Evolutionary conservation across 2,797 vertebrate species (phyloP), one percentile per base, ranked within the genome.

Genomic region (Parotocinclus haroldoi): DNA sequence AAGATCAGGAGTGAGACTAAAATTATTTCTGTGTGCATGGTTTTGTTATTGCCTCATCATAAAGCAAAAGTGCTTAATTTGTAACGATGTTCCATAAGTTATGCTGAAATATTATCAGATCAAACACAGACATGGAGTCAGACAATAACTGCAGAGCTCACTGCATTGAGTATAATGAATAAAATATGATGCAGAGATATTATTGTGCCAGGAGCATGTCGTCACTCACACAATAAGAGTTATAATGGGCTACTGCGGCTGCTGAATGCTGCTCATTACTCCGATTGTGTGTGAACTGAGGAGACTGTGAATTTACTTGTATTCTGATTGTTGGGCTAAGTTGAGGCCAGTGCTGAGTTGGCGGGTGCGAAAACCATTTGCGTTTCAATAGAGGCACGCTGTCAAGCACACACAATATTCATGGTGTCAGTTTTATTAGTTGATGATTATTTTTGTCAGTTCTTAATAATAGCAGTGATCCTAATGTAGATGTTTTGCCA

Each of bases 151-250:
- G 81, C 73, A 76, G 71, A 75, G 59, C 76, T 84, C 72, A 82
- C 78, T 75, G 82, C 79, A 75, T 82, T 79, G 74, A 77, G 81
- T 79, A 77, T 78, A 78, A 85, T 86, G 81, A 88, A 88, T 89
- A 85, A 89, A 88, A 87, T 83, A 87, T 87, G 76, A 87, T 77
- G 69, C 66, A 63, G 49, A 67, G 72, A 75, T 85, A 80, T 87
- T 84, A 82, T 79, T 79, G 77, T 78, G 78, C 69, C 69, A 79
- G 80, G 56, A 77, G 73, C 62, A 68, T 76, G 78, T 81, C 73
- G 77, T 83, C 76, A 58, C 62, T 71, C 69, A 68, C 75, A 75
- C 68, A 69, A 60, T 81, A 76, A 80, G 81, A 77, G 82, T 76
- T 82, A 84, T 80, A 85, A 81, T 73, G 71, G 79, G 52, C 67